These are phyloP conservation scores for Psittacula echo DNA, from an alignment of 2,797 vertebrate genomes.

Conservation along the genomic window DNA sequence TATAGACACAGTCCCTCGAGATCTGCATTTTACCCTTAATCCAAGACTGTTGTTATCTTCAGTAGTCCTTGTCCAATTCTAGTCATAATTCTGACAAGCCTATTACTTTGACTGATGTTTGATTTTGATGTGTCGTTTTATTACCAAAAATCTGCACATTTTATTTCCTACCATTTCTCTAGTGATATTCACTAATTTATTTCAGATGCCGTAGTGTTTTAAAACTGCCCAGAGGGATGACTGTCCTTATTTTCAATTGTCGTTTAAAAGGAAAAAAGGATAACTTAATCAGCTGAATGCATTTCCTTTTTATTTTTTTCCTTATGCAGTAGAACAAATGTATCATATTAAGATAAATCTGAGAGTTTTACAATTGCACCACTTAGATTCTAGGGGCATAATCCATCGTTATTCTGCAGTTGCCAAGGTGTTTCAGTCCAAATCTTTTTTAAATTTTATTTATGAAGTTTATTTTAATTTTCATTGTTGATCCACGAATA, in stretches of 20 bases:
- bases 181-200: conserved; percentile 51
- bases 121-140: conserved; percentile 26
- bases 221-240: conserved; percentile 58
- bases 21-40: background rate
- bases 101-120: conserved; percentile 42
- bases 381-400: conserved; percentile 37
- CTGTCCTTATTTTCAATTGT: conserved; percentile 41
- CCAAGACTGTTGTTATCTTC: background rate
- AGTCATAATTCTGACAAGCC: conserved; percentile 22
- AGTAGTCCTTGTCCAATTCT: conserved; percentile 5
- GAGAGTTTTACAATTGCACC: conserved; percentile 41
- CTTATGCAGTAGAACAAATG: conserved; percentile 7
- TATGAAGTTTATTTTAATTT: conserved; percentile 41
- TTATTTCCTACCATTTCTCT: conserved; percentile 55
- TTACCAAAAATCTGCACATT: conserved; percentile 45
- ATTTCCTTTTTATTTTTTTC: conserved; percentile 18
- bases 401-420: conserved; percentile 48
- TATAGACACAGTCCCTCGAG: background rate
- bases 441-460: background rate
- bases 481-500: background rate
- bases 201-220: conserved; percentile 50
- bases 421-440: conserved; percentile 36
- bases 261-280: conserved; percentile 50
- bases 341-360: conserved; percentile 50
- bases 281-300: background rate